Base-by-base conservation (phyloP, 2,797 vertebrate species). In the Vireo griseus region DNA sequence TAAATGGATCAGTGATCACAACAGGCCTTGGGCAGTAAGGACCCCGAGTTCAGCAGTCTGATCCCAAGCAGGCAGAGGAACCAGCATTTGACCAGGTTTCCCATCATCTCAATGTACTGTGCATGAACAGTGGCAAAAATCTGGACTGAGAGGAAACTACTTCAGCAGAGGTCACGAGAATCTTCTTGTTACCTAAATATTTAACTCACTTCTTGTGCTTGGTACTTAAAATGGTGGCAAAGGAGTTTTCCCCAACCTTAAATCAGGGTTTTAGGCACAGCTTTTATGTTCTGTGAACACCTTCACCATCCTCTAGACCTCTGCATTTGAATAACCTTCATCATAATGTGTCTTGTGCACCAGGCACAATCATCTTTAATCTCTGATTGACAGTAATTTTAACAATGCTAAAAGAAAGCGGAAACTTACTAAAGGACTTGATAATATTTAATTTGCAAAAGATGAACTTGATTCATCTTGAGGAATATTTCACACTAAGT, bases 391-490 rank as follows among this genome's bases (percentile, higher is more conserved):
- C 28, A 51, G 33, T 42, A 61, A 88, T 71, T 47, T 61, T 65
- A 78, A 65, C 13, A 54, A 28, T 39, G n/a, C 45, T 75, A 54
- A 68, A 95, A 92, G 24, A 88, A 50, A 69, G 5, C 69, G 3
- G 68, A 80, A 95, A 57, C 8, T 77, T 93, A 74, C 19, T 31
- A 71, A 84, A 47, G 29, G 18, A 68, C 20, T 51, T 51, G 26
- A 40, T 51, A 86, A 54, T 39, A 78, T 75, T 88, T 88, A 68
- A 88, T 88, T 92, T 86, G 29, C 31, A 88, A 78, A 81, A 25
- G 74, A 75, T 33, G 3, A 92, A 44, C 10, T 65, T 42, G n/a
- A 73, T 62, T 92, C 6, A 35, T 86, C 73, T 48, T 58, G 33
- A 82, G 44, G 24, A 82, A 13, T 78, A 73, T 45, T 63, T 91